Base-by-base conservation (phyloP, 35 echinoderm and acorn worm species). In the Heliocidaris tuberculata region DNA sequence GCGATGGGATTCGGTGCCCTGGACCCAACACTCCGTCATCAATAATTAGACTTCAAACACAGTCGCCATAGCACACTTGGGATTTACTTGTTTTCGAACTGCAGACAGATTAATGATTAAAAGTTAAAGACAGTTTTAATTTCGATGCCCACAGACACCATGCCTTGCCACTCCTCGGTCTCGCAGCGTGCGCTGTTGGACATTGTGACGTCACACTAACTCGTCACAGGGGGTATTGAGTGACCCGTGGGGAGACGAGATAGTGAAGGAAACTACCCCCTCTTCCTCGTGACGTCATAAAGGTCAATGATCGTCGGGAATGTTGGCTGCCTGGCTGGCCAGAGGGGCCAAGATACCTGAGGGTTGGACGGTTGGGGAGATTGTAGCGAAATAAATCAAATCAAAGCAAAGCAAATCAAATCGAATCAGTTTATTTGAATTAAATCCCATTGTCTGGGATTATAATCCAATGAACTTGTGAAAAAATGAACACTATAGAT, bases 231-330 rank as follows among this genome's bases (percentile, higher is more conserved):
- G 60, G 60, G 60, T 70, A 70, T 70, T 19, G 60, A 70, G 6
- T 70, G 60, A 70, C 60, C 60, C 60, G 16, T 21, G 60, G 15
- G 60, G 60, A 70, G 16, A 19, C 17, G 60, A 70, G 60, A 70
- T 70, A 70, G 17, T 19, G 17, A 19, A 70, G 60, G 60, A 70
- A 70, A 21, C 60, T 24, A 16, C 60, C 60, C 60, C 17, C 60
- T 70, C 60, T 70, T 70, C 60, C 60, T 70, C 60, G 60, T 70
- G 60, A 70, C 60, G 60, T 70, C 60, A 70, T 70, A 70, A 70
- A 70, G 60, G 60, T 70, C 60, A 70, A 70, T 70, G 60, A 70
- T 70, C 60, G 17, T 0, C 15, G 60, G 60, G 60, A 70, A 65
- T 19, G 13, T 65, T 4, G 60, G 15, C 60, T 4, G 2, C 13